Percentiles rank a stretch among this genome's conserved stretches.
Conservation (phyloP, 2,113 vertebrate species). For the Ranitomeya variabilis region DNA sequence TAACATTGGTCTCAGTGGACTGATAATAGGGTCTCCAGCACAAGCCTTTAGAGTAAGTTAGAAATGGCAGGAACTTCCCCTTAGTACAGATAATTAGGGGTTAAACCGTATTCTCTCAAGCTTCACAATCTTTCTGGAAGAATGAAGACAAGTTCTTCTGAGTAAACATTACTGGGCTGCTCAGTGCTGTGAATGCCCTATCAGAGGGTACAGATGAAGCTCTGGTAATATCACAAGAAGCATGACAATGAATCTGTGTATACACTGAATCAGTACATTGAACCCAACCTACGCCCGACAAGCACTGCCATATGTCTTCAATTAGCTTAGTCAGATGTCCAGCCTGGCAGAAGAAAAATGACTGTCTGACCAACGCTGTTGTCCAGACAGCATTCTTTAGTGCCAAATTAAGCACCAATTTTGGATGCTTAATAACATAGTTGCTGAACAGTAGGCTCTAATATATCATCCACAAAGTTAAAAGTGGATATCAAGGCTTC, state of each 20-base stretch:
- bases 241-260: conserved; percentile 60
- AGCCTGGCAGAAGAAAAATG: conserved; percentile 58
- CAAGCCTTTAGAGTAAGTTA: no score
- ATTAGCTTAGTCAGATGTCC: conserved; percentile 65
- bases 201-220: conserved; percentile 62
- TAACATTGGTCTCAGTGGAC: no score
- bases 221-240: conserved; percentile 61
- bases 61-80: background rate
- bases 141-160: background rate
- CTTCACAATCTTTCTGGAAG: conserved; percentile 15
- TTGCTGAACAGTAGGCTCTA: conserved; percentile 58
- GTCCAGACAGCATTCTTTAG: conserved; percentile 55
- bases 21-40: no score
- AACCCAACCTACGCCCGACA: conserved; percentile 59
- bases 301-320: conserved; percentile 68
- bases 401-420: conserved; percentile 53
- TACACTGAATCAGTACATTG: conserved; percentile 59
- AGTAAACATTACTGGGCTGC: conserved; percentile 56
- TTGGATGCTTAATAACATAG: conserved; percentile 59
- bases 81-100: background rate
- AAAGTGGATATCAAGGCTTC: conserved; percentile 43
- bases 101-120: background rate
- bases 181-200: conserved; percentile 1
- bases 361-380: conserved; percentile 46
- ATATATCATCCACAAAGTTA: conserved; percentile 54